These are phyloP conservation scores for Erpobdella octoculata DNA, from an alignment of 2,888 invertebrate species.

Conservation along the genomic window DNA sequence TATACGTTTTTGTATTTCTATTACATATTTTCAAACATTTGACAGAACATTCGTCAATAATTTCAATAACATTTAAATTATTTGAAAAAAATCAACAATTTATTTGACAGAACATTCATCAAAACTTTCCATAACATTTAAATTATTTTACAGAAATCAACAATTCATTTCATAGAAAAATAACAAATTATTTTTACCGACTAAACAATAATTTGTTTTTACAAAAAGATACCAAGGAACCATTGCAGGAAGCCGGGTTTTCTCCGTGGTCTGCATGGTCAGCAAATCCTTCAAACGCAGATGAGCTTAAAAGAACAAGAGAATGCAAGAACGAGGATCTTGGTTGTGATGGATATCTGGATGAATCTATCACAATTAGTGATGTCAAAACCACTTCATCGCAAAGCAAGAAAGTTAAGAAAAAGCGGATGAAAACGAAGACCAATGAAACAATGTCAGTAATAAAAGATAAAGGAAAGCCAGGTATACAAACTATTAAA, in stretches of 20 bases:
- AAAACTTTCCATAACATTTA: too few relatives aligned
- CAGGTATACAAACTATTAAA: too few relatives aligned
- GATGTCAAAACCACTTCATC: background rate
- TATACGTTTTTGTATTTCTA: too few relatives aligned
- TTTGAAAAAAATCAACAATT: too few relatives aligned
- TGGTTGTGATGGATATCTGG: background rate
- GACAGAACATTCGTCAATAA: too few relatives aligned
- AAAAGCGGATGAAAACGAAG: background rate
- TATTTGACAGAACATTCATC: too few relatives aligned
- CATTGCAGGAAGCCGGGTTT: background rate
- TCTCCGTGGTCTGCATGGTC: background rate
- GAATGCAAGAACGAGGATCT: background rate
- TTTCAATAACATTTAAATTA: too few relatives aligned
- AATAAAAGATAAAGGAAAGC: background rate
- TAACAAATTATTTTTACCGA: too few relatives aligned
- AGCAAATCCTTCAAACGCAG: background rate
- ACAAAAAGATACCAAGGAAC: background rate
- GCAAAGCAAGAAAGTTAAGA: background rate
- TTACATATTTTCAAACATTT: too few relatives aligned
- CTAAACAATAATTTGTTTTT: background rate
- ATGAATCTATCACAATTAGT: background rate
- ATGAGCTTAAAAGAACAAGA: background rate
- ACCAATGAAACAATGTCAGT: background rate
- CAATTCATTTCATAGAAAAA: too few relatives aligned
- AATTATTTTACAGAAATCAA: too few relatives aligned